Conservation (phyloP, 2,797 vertebrate genomes). For the Alectoris magna region DNA sequence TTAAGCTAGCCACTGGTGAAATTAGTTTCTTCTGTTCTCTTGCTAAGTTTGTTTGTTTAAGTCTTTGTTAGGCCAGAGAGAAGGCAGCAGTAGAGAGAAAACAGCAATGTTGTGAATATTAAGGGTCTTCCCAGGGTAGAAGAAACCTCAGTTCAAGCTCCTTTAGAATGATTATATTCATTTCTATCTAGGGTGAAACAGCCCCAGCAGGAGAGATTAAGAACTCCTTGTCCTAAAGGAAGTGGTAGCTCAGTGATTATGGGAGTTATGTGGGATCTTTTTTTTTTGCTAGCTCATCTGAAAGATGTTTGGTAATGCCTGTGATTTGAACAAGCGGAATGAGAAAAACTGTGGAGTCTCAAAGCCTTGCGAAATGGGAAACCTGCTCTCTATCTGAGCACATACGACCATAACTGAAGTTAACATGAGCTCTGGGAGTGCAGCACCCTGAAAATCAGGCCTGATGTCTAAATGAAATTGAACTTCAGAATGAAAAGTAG, state of each 20-base stretch:
- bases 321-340: not conserved
- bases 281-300: not conserved
- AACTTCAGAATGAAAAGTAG: conserved; percentile 74
- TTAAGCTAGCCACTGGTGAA: not conserved
- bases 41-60: not conserved
- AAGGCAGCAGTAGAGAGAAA: not conserved
- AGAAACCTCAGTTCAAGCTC: not conserved
- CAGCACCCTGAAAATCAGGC: conserved; percentile 23
- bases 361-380: not conserved
- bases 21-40: not conserved
- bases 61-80: not conserved
- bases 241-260: not conserved
- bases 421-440: not conserved
- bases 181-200: not conserved
- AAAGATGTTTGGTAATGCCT: not conserved
- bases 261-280: not conserved
- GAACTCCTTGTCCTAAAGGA: not conserved
- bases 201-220: not conserved
- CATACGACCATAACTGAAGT: not conserved
- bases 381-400: not conserved
- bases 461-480: conserved; percentile 63
- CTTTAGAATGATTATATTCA: not conserved
- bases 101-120: not conserved
- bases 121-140: not conserved
- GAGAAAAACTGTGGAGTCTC: not conserved